Evolutionary conservation across 2,888 invertebrate species (phyloP).

Genomic region (Pseudeuparius sepicola): DNA sequence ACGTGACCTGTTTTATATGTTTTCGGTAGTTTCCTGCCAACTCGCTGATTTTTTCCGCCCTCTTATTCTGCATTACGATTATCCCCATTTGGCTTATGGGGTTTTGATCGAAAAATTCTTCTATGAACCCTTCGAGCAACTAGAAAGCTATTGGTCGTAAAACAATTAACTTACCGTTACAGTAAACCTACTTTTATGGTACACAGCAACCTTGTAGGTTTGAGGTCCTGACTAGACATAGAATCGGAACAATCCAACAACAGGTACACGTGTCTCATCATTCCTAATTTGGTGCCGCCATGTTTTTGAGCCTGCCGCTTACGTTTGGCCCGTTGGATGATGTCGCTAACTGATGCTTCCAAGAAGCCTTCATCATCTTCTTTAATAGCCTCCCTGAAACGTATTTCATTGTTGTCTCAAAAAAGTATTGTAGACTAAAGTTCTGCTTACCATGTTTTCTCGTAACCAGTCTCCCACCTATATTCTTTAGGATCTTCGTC

Average conservation of each 20-base stretch:
- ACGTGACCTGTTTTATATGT: slow-evolving; percentile 61
- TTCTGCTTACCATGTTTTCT: slow-evolving; percentile 81
- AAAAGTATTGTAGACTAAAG: no score
- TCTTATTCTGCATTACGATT: slow-evolving; percentile 82
- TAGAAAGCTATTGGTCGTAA: slow-evolving; percentile 38
- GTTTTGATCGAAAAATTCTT: slow-evolving; percentile 97
- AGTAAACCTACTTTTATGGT: slow-evolving; percentile 63
- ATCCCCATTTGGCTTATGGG: slow-evolving; percentile 96
- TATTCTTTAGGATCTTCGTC: slow-evolving; percentile 83
- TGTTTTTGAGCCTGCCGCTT: slow-evolving; percentile 61
- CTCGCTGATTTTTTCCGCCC: slow-evolving; percentile 87
- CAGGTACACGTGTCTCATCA: slow-evolving; percentile 95
- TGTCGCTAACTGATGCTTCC: slow-evolving; percentile 82
- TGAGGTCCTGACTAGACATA: slow-evolving; percentile 91
- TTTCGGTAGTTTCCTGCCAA: slow-evolving; percentile 78
- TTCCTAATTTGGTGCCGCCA: slow-evolving; percentile 80
- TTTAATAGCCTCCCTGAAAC: slow-evolving; percentile 85
- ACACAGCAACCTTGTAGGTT: slow-evolving; percentile 82
- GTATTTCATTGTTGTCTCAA: no score
- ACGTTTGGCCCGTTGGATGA: slow-evolving; percentile 81
- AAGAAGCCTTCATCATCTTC: slow-evolving; percentile 93
- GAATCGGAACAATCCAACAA: slow-evolving; percentile 89
- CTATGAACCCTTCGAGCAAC: slow-evolving; percentile 86
- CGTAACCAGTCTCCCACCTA: slow-evolving; percentile 91
- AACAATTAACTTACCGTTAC: slow-evolving; percentile 1